Evolutionary conservation across 2,113 vertebrate genomes (phyloP).

Genomic region (Oncorhynchus nerka): DNA sequence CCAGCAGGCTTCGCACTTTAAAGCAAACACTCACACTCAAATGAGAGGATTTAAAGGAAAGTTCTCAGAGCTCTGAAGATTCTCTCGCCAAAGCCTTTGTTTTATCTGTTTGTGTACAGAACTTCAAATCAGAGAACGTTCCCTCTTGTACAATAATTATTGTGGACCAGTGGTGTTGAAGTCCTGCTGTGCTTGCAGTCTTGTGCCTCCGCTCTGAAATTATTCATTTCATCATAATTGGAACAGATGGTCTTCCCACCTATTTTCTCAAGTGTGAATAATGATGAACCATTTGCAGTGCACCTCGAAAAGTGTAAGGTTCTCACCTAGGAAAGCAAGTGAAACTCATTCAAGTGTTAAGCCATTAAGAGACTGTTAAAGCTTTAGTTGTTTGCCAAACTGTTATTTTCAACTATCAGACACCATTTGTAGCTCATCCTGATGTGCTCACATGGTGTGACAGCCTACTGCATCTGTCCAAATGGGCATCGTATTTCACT

Average conservation of each 20-base stretch:
- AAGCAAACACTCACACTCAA: constrained; percentile 53
- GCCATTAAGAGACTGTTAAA: constrained; percentile 4
- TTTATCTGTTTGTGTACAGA: constrained; percentile 26
- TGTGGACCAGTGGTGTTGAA: neutral
- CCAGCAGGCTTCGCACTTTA: constrained; percentile 48
- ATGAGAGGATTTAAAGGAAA: constrained; percentile 46
- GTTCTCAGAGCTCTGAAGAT: constrained; percentile 37
- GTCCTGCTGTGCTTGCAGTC: neutral
- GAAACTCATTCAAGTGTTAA: constrained; percentile 40
- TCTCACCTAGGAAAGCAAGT: constrained; percentile 18
- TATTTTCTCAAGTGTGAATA: constrained; percentile 13
- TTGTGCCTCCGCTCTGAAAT: constrained; percentile 26
- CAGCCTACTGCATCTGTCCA: constrained; percentile 11
- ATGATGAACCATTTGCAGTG: constrained; percentile 26
- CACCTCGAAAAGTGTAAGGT: constrained; percentile 28
- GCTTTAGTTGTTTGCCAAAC: neutral
- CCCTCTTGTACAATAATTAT: neutral
- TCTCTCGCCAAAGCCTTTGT: constrained; percentile 34
- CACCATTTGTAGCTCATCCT: constrained; percentile 34
- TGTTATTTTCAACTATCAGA: constrained; percentile 23
- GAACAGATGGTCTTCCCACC: constrained; percentile 41
- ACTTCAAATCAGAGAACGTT: neutral
- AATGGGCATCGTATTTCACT: constrained; percentile 16
- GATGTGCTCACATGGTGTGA: constrained; percentile 15
- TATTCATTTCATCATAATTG: constrained; percentile 44